Conservation (phyloP, 2,888 invertebrate species). For the Cetonia aurata region DNA sequence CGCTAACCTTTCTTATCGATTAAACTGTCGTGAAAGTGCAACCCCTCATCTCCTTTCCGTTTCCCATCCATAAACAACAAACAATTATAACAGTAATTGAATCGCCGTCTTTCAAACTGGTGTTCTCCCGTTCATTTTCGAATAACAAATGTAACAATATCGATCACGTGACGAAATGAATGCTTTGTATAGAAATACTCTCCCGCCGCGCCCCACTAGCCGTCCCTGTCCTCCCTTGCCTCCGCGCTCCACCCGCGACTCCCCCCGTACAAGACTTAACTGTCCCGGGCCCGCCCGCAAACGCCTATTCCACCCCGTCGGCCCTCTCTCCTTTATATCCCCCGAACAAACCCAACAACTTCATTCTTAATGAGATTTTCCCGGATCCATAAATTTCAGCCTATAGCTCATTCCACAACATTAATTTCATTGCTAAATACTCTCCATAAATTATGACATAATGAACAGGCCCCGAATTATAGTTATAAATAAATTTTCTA, state of each 20-base stretch:
- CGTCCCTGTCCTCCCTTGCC: constrained; percentile 34
- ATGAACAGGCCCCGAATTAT: constrained; percentile 66
- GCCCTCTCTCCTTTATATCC: constrained; percentile 51
- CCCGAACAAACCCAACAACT: constrained; percentile 66
- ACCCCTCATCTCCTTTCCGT: background rate
- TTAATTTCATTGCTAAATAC: constrained; percentile 69
- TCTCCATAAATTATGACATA: constrained; percentile 67
- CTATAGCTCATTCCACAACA: constrained; percentile 68
- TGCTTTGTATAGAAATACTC: constrained; percentile 43
- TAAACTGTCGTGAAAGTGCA: constrained; percentile 15
- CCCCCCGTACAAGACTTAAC: constrained; percentile 40
- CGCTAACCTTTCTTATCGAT: constrained; percentile 21
- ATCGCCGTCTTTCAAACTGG: constrained; percentile 36
- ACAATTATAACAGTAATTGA: constrained; percentile 41
- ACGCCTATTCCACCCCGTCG: constrained; percentile 42
- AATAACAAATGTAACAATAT: constrained; percentile 45
- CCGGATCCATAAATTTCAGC: constrained; percentile 68
- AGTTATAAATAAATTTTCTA: constrained; percentile 64
- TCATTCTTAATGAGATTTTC: constrained; percentile 69
- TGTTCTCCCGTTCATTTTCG: constrained; percentile 39
- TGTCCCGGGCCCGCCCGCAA: constrained; percentile 40
- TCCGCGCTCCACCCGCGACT: constrained; percentile 2
- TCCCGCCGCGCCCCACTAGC: constrained; percentile 23
- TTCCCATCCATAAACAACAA: background rate
- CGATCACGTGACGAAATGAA: constrained; percentile 45